A percentile compares a stretch with the other conserved stretches of the same genome.
Conservation (phyloP, 92 coral and sea anemone genomes). For the Actinernus sp. region DNA sequence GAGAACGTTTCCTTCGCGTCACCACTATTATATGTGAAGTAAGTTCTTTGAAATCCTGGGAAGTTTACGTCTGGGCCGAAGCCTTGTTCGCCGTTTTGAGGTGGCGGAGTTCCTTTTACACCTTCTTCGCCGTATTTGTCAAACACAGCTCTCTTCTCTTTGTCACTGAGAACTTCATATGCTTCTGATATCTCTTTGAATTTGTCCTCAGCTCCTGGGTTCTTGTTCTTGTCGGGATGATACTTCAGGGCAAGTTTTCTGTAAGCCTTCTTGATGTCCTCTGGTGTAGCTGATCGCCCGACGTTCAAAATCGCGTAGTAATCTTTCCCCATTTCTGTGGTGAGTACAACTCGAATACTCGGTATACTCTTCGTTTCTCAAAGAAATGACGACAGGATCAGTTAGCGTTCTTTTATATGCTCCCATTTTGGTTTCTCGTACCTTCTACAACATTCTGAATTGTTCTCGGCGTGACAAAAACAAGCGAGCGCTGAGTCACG, state of each 20-base stretch:
- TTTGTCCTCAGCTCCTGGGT: conserved; percentile 91
- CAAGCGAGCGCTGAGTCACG: neutral
- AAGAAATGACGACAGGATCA: neutral
- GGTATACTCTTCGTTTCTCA: neutral
- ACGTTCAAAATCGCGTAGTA: conserved; percentile 85
- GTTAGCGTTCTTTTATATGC: conserved; percentile 19
- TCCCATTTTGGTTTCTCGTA: conserved; percentile 5
- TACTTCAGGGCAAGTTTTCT: conserved; percentile 91
- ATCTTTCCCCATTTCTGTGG: conserved; percentile 81
- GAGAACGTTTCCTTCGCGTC: conserved; percentile 81
- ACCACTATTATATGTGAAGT: conserved; percentile 71
- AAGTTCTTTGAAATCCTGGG: conserved; percentile 64
- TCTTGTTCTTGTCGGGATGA: conserved; percentile 97
- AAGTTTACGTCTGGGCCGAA: conserved; percentile 16
- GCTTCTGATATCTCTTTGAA: conserved; percentile 99
- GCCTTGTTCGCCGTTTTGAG: conserved; percentile 21
- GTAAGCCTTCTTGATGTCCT: conserved; percentile 95
- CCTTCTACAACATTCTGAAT: conserved; percentile 2
- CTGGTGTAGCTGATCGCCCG: conserved; percentile 74
- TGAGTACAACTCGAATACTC: neutral
- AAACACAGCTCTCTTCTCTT: conserved; percentile 78
- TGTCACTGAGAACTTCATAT: conserved; percentile 92
- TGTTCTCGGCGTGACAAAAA: neutral
- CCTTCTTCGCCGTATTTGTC: conserved; percentile 98
- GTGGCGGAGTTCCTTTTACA: conserved; percentile 61